Conservation (phyloP, 2,113 vertebrate species). For the Crotalus helleri region DNA sequence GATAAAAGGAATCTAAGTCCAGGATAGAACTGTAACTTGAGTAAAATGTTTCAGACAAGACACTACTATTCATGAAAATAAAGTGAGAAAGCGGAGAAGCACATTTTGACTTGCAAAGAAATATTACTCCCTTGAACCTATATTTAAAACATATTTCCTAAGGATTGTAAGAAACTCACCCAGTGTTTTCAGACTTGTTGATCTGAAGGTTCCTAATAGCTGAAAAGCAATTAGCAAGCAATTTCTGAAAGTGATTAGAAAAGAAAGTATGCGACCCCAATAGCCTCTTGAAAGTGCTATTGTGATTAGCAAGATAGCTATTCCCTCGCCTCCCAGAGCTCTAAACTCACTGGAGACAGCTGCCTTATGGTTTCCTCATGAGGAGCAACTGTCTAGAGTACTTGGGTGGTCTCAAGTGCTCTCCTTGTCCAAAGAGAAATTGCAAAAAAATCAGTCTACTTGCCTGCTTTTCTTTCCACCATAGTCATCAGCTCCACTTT, state of each 20-base stretch:
- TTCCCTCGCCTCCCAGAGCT: neutral
- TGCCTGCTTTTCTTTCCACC: neutral
- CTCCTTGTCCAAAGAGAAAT: neutral
- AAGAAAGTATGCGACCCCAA: neutral
- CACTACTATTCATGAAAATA: neutral
- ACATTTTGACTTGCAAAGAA: neutral
- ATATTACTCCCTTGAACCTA: neutral
- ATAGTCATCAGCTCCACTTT: no score
- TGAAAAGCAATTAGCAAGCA: neutral
- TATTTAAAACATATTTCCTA: neutral
- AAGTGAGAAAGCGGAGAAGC: neutral
- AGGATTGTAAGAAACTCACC: neutral
- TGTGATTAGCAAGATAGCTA: neutral
- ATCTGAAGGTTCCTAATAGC: neutral
- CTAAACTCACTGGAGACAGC: neutral
- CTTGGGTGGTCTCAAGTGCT: neutral
- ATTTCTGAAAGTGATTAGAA: neutral
- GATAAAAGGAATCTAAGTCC: neutral
- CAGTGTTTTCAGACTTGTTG: neutral
- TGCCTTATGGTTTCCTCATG: neutral
- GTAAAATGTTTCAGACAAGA: neutral
- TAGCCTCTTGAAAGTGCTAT: neutral
- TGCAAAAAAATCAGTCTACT: neutral
- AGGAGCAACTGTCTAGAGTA: neutral
- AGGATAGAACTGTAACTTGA: neutral